Evolutionary conservation across 2,888 invertebrate species (phyloP), one percentile per base, ranked within the genome.

Genomic region (Hypena proboscidalis): DNA sequence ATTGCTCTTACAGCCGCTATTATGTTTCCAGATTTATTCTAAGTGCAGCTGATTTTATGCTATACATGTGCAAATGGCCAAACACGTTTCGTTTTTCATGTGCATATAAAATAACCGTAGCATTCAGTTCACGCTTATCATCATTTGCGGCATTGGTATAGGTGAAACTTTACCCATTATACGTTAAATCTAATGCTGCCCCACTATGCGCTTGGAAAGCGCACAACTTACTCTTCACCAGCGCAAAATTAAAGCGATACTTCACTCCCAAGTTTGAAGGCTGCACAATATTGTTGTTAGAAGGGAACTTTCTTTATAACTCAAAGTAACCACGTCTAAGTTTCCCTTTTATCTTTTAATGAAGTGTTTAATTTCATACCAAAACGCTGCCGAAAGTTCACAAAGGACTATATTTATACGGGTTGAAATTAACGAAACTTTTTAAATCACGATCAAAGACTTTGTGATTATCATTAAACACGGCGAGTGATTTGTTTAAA

Each of bases 271-370:
- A 50, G 31, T 64, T 50, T 31, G 48, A 43, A 55, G 53, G 45
- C 41, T 57, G 47, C 44, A 56, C 53, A 37, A 65, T 59, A 59
- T 63, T 61, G 49, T 53, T 52, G 50, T 55, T 43, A 47, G 43
- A 48, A 33, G 40, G 14, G 27, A 61, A 64, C 53, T 59, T 64
- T 59, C 50, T 58, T 63, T 58, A 65, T 54, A 56, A 50, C 38
- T 50, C 43, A 62, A 55, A 57, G 55, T 58, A 58, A 46, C 54
- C 29, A 29, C 45, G 44, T 35, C 55, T 52, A 66, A 66, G 58
- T 69, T 74, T 65, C 32, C 57, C 67, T 69, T 76, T 77, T 57
- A 71, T 70, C 64, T 68, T 69, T 61, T 74, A 74, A 77, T 71
- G 57, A 76, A 75, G 67, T 69, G 54, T 64, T 70, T 55, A 26